These are phyloP conservation scores for Oscheius sp. DNA, from an alignment of 2,888 invertebrate species.

Conservation along the genomic window DNA sequence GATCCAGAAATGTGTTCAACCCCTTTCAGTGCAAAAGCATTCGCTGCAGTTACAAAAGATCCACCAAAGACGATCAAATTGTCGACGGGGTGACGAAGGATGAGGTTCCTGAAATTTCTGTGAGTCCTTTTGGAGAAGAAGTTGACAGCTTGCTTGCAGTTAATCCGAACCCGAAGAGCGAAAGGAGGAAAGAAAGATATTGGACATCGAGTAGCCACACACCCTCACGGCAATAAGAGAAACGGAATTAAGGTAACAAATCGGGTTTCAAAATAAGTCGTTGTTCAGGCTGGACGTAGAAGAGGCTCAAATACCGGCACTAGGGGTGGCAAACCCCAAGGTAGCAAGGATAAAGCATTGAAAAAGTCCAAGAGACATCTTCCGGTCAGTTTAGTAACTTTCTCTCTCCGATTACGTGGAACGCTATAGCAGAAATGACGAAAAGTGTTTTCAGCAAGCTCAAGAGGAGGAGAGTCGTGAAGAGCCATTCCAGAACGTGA, in stretches of 20 bases:
- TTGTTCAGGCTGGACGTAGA: constrained; percentile 20
- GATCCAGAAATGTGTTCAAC: neutral
- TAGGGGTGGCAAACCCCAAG: too few species aligned
- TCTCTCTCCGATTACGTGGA: too few species aligned
- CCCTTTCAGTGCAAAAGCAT: constrained; percentile 21
- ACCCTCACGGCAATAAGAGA: constrained; percentile 15
- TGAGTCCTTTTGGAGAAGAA: neutral
- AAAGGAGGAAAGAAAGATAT: constrained; percentile 20
- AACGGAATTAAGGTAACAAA: constrained; percentile 7
- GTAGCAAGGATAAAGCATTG: too few species aligned
- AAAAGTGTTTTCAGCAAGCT: too few species aligned
- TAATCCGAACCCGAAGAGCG: constrained; percentile 1
- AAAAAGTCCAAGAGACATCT: too few species aligned
- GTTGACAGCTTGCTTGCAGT: neutral
- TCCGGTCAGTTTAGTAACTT: too few species aligned
- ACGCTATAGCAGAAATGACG: too few species aligned
- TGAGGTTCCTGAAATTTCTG: neutral
- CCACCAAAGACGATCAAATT: neutral
- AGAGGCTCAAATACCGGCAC: constrained; percentile 6
- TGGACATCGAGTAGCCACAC: constrained; percentile 25
- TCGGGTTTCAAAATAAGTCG: neutral
- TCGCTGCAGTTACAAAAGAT: neutral
- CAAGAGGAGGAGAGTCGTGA: too few species aligned
- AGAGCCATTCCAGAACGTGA: too few species aligned
- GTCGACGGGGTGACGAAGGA: neutral